A percentile compares a stretch with the other conserved stretches of the same genome.
Conservation (phyloP, 53 echinoderm and acorn worm genomes). For the Echinometra lucunter region DNA sequence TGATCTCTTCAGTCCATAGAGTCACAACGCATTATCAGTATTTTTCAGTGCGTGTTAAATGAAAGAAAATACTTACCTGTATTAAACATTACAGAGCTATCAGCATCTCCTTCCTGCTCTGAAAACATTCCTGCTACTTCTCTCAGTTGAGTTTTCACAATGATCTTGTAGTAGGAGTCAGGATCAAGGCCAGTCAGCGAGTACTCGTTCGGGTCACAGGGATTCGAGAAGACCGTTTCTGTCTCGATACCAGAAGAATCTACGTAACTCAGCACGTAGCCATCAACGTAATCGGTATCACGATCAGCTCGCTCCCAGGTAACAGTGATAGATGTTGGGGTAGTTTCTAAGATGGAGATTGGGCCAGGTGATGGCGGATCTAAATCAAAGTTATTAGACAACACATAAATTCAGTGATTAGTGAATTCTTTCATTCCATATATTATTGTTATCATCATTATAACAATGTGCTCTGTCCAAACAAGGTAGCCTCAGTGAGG, state of each 20-base stretch:
- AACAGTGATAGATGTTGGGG: not conserved
- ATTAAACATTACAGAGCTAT: not conserved
- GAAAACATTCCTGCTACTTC: not conserved
- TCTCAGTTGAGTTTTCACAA: not conserved
- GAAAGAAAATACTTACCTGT: constrained; percentile 34
- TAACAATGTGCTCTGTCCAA: no score
- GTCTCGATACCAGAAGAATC: not conserved
- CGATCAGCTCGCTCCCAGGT: not conserved
- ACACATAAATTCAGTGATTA: no score
- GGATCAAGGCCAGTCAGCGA: constrained; percentile 1
- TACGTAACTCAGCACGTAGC: not conserved
- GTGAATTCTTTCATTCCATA: no score
- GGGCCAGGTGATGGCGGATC: constrained; percentile 24
- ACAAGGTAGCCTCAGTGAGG: no score
- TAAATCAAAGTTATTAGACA: not conserved
- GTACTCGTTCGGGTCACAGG: not conserved
- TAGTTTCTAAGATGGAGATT: not conserved
- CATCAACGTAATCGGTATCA: not conserved
- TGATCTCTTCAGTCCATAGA: no score
- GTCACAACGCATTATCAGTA: no score
- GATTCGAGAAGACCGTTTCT: not conserved
- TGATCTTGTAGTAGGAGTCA: constrained; percentile 9
- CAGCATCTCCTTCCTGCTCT: not conserved
- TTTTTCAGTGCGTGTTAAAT: no score
- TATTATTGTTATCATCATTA: no score